Conservation (phyloP, 1,140 invertebrate genomes). For the Drosophila insularis region DNA sequence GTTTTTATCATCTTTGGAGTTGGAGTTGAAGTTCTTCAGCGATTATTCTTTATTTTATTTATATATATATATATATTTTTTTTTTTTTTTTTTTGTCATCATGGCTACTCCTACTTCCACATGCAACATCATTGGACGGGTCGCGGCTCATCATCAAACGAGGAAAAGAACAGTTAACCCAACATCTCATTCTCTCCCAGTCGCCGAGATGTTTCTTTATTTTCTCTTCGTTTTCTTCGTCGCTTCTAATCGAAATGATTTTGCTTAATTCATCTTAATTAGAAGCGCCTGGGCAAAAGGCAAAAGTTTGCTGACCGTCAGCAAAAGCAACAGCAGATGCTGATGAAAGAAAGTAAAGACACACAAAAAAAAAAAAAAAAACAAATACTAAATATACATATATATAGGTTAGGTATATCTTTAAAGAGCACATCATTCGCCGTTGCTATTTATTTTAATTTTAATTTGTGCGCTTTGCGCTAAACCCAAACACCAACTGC, state of each 20-base stretch:
- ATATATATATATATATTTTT: too few species aligned
- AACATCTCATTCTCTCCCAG: background rate
- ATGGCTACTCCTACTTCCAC: background rate
- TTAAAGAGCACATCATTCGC: slow-evolving; percentile 43
- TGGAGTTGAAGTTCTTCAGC: background rate
- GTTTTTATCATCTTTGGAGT: background rate
- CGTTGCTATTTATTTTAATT: slow-evolving; percentile 74
- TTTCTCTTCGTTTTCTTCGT: slow-evolving; percentile 21
- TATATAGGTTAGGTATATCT: slow-evolving; percentile 37
- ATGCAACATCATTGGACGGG: slow-evolving; percentile 45
- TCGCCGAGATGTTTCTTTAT: slow-evolving; percentile 1
- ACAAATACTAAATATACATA: slow-evolving; percentile 5
- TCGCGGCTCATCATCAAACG: slow-evolving; percentile 74
- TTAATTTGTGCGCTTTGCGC: slow-evolving; percentile 59
- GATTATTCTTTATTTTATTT: background rate
- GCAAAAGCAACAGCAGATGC: slow-evolving; percentile 7
- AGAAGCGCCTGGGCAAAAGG: slow-evolving; percentile 49
- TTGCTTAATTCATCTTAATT: slow-evolving; percentile 81
- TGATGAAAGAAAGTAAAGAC: slow-evolving; percentile 43
- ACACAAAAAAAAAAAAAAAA: slow-evolving; percentile 34
- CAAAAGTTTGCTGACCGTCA: slow-evolving; percentile 69
- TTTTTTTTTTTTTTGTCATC: background rate
- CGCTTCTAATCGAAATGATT: slow-evolving; percentile 78
- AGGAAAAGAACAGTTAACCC: slow-evolving; percentile 63
- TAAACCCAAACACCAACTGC: slow-evolving; percentile 11